phyloP scores from a whole-genome alignment of 2,113 vertebrate genomes.

The Atractosteus spatula region DNA sequence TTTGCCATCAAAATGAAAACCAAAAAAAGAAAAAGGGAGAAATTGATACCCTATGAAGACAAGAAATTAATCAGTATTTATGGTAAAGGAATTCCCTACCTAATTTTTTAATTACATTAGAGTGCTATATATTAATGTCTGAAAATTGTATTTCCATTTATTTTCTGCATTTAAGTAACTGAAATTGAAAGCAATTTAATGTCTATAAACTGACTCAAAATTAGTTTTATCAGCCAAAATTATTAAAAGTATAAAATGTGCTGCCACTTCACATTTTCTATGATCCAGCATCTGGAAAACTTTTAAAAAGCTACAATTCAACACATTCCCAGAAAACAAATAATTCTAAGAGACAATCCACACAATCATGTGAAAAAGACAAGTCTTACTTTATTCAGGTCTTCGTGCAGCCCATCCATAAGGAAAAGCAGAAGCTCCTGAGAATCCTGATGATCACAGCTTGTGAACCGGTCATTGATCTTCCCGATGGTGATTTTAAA shows the following conservation, averaged over 20 bases:
- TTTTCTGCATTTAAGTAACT: too few relatives aligned
- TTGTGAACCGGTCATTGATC: slow-evolving; percentile 92
- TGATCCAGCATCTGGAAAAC: too few relatives aligned
- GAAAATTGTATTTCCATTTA: too few relatives aligned
- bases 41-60: slow-evolving; percentile 30
- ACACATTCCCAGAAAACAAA: too few relatives aligned
- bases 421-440: slow-evolving; percentile 95
- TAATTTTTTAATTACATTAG: neutral
- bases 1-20: slow-evolving; percentile 64
- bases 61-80: slow-evolving; percentile 32
- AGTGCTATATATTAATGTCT: too few relatives aligned
- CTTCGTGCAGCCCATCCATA: slow-evolving; percentile 96
- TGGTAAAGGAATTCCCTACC: neutral
- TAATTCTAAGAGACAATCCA: too few relatives aligned
- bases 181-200: too few relatives aligned
- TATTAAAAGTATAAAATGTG: too few relatives aligned
- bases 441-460: slow-evolving; percentile 93
- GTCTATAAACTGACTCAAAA: too few relatives aligned
- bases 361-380: neutral
- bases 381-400: slow-evolving; percentile 88
- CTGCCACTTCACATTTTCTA: too few relatives aligned
- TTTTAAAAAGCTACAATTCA: too few relatives aligned
- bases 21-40: slow-evolving; percentile 50
- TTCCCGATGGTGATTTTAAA: slow-evolving; percentile 95
- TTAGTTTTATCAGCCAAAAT: too few relatives aligned